Base-by-base conservation (phyloP, 1,140 invertebrate genomes). In the Drosophila ohnishii region DNA sequence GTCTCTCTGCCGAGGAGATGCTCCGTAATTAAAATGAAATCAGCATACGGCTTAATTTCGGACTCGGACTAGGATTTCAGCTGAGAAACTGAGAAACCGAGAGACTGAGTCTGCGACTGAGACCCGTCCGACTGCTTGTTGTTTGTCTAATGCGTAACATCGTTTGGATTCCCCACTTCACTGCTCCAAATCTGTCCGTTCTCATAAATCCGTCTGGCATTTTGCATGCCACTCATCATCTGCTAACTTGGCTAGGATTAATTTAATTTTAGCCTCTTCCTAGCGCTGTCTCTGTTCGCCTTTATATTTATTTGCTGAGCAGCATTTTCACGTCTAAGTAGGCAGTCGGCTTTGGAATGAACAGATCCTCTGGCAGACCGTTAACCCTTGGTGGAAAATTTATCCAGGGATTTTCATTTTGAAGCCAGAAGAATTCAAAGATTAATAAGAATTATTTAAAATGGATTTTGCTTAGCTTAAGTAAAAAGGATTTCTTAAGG, bases 91-190 rank as follows among this genome's bases (percentile, higher is more conserved):
- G 22, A 25, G 37, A 50, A 25, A 30, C 47, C 2, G 48, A 11
- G 45, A 35, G 30, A 37, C 42, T 39, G 45, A 11, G 48, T 3
- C 39, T n/a, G 5, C 0, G 40, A 42, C 61, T 16, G 28, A 44
- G 71, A 77, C 71, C 59, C 40, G 79, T 79, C 67, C 37, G 57
- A 86, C 82, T 67, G 75, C 82, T 87, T 87, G 83, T 83, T 83
- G 83, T 86, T 86, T 87, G 80, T 87, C 84, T 87, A 87, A 87
- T 87, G 84, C 84, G 80, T 84, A 88, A 87, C 80, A 88, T 87
- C 80, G 80, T 87, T 86, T 86, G 72, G 70, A 76, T 72, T 44
- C 50, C 58, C 48, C 16, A 35, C 47, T 28, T 39, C 50, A 53
- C 61, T 86, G 82, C 84, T 87, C 84, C 84, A 87, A 80, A 87